Evolutionary conservation across 2,797 vertebrate genomes (phyloP).

Genomic region (Odontamblyopus lacepedii): DNA sequence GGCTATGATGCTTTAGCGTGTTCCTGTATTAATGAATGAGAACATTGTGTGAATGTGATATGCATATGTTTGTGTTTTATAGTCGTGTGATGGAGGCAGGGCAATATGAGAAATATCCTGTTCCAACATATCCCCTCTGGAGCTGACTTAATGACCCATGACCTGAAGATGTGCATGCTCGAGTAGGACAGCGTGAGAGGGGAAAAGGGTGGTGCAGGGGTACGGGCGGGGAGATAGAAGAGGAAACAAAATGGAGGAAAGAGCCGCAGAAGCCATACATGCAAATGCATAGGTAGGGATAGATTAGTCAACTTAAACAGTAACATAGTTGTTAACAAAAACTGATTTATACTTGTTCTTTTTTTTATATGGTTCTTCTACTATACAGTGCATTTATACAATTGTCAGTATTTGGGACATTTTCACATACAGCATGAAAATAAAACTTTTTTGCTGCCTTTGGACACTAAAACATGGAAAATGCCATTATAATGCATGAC

Average conservation of each 20-base stretch:
- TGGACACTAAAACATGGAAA: neutral
- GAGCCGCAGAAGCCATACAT: conserved; percentile 45
- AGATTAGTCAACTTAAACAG: neutral
- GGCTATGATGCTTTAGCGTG: neutral
- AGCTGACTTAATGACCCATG: conserved; percentile 75
- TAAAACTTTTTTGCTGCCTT: neutral
- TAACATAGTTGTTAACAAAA: neutral
- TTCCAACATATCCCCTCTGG: conserved; percentile 71
- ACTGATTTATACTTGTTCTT: neutral
- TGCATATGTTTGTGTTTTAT: conserved; percentile 37
- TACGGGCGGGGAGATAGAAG: conserved; percentile 29
- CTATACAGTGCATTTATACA: neutral
- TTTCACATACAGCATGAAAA: neutral
- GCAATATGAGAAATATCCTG: conserved; percentile 70
- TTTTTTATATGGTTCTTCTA: neutral
- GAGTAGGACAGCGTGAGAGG: conserved; percentile 35
- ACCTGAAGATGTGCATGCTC: conserved; percentile 70
- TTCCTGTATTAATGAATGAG: neutral
- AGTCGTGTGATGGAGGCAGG: conserved; percentile 55
- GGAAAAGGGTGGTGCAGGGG: conserved; percentile 28
- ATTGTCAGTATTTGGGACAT: neutral
- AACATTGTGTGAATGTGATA: conserved; percentile 7
- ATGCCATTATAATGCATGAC: neutral
- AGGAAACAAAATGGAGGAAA: conserved; percentile 62
- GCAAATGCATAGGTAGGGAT: conserved; percentile 30